Base-by-base conservation (phyloP, 2,888 invertebrate genomes). In the Drosophila dives region DNA sequence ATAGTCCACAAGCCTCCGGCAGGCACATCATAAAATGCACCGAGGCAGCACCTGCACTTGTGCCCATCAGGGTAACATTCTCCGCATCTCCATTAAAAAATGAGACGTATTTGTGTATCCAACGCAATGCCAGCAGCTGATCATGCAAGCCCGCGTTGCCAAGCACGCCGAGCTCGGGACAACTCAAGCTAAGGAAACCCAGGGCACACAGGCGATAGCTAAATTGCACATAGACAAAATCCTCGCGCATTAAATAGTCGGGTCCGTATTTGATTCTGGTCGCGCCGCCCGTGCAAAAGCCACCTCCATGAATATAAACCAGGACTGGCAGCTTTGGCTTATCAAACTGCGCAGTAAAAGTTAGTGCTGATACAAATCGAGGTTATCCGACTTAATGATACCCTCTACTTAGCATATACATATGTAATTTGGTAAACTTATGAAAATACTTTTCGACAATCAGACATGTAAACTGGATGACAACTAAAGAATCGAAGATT, bases 121-220 rank as follows among this genome's bases (percentile, higher is more conserved):
- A 94, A 75, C 92, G 92, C 34, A 94, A 80, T 0, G 94, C 94
- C 81, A 94, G 68, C 1, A 94, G 84, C 88, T 94, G 93, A 80
- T 94, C 94, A 77, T 94, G 94, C 2, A 94, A 81, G 0, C 93
- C 94, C 0, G 94, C 94, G 81, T 94, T 94, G 15, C 94, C 94
- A 2, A 94, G 93, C n/a, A 94, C 92, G 23, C 92, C 91, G 20
- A 94, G 77, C 1, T 91, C 82, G 2, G 91, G 84, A 74, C 94
- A 93, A 48, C 91, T 84, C 0, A 94, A 73, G 40, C 92, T 92
- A 15, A 94, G 87, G 68, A 94, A 94, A 77, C 92, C 93, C 64
- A 94, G 81, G 6, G 92, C 85, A 66, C 94, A 93, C 20, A 94
- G 78, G 3, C 94, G 93, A 81, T 94, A 94, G 64, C 93, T 94